These are phyloP conservation scores for Gymnosoma rotundatum DNA, from an alignment of 2,888 invertebrate species.

Conservation along the genomic window DNA sequence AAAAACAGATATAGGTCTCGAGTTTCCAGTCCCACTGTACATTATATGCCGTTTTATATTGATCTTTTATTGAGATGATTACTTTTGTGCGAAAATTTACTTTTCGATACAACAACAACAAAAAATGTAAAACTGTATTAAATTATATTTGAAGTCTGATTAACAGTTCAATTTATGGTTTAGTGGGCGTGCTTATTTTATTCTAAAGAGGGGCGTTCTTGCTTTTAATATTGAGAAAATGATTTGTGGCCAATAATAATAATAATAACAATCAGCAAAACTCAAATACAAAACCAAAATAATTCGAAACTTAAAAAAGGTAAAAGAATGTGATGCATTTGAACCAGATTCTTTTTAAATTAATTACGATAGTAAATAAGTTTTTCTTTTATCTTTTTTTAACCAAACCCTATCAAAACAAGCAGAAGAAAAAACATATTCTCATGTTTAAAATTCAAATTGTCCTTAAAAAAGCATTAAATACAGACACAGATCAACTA, in stretches of 20 bases:
- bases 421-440: slow-evolving; percentile 21
- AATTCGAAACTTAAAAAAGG: slow-evolving; percentile 9
- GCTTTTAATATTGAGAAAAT: slow-evolving; percentile 59
- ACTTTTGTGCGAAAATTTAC: slow-evolving; percentile 64
- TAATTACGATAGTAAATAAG: slow-evolving; percentile 59
- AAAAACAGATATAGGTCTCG: too few species aligned
- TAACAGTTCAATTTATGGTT: slow-evolving; percentile 75
- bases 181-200: slow-evolving; percentile 73
- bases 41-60: slow-evolving; percentile 14
- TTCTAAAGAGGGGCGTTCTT: slow-evolving; percentile 71
- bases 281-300: slow-evolving; percentile 1
- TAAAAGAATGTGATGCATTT: slow-evolving; percentile 63
- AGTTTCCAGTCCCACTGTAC: neutral
- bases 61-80: slow-evolving; percentile 44
- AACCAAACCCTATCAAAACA: neutral
- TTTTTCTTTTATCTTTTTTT: neutral
- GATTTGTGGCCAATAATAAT: slow-evolving; percentile 56
- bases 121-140: slow-evolving; percentile 69
- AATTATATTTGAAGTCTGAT: slow-evolving; percentile 74
- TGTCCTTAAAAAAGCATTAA: slow-evolving; percentile 56
- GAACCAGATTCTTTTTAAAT: slow-evolving; percentile 65
- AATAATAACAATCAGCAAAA: slow-evolving; percentile 49
- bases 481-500: neutral
- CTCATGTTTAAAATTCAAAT: slow-evolving; percentile 61
- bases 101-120: slow-evolving; percentile 42